Evolutionary conservation across 2,113 vertebrate species (phyloP).

Genomic region (Crotalus horridus): DNA sequence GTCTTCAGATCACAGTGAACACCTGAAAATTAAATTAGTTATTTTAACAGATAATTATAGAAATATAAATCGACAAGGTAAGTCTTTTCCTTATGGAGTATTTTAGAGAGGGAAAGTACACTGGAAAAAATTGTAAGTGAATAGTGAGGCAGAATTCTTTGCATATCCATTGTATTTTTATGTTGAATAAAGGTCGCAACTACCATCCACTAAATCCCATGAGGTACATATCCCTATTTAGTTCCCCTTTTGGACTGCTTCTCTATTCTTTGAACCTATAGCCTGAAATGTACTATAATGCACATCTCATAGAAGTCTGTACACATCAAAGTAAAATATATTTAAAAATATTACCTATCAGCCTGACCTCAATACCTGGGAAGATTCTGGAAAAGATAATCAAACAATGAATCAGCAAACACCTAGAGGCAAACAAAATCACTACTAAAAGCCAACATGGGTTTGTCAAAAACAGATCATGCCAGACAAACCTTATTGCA

Average conservation of each 20-base stretch:
- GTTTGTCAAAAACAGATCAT: too few relatives aligned
- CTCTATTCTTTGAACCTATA: neutral
- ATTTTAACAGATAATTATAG: conserved; percentile 19
- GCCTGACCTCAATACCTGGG: too few relatives aligned
- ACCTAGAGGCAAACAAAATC: too few relatives aligned
- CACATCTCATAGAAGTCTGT: neutral
- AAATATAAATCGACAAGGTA: conserved; percentile 29
- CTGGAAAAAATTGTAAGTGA: neutral
- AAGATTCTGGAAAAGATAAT: too few relatives aligned
- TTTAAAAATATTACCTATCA: too few relatives aligned
- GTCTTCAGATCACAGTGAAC: neutral
- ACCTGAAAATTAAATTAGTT: conserved; percentile 5
- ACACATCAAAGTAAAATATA: neutral
- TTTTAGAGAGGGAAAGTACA: neutral
- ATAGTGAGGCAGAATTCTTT: neutral
- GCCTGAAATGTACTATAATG: neutral
- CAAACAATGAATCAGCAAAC: too few relatives aligned
- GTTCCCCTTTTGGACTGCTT: neutral
- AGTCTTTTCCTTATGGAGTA: conserved; percentile 18
- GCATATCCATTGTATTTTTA: neutral
- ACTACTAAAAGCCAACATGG: too few relatives aligned
- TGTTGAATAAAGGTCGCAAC: neutral
- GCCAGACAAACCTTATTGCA: too few relatives aligned
- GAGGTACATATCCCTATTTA: neutral
- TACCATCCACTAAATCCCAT: neutral